Base-by-base conservation (phyloP, 2,797 vertebrate species). In the Dermochelys coriacea region DNA sequence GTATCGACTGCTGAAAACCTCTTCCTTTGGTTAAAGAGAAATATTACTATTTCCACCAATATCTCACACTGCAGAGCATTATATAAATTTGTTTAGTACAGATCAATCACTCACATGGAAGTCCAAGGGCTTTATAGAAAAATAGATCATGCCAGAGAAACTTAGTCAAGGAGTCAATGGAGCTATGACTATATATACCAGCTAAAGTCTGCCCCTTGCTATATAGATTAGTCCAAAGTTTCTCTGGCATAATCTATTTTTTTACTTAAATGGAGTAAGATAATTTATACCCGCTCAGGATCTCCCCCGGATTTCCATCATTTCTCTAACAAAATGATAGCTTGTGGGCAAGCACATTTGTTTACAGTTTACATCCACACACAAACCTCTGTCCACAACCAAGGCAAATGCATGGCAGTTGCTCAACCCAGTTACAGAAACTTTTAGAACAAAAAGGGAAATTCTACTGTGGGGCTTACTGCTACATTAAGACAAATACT, bases 21-120 rank as follows among this genome's bases (percentile, higher is more conserved):
- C 64, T 95, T 95, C 96, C 31, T 1, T 93, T 95, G 96, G 96
- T 93, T 89, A 95, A 94, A 94, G 87, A 97, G 94, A 96, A 88
- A 87, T 95, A 94, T 85, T 88, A 95, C 0, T 1, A 90, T 89
- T 96, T 95, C 94, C 90, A 96, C 82, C 54, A 91, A 91, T 88
- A 94, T 93, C 87, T 97, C 93, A 85, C 90, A 91, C 87, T 87
- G 91, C 91, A 92, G 91, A 92, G 80, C 59, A 75, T 75, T 93
- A 95, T n/a, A 89, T 49, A 95, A 94, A 95, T 82, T 68, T 16
- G 19, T 50, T 85, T 5, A 12, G 71, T 92, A 86, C 74, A 94
- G 90, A 87, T 2, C 85, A 87, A 85, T 83, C 78, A 90, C 79
- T 94, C 91, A 87, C 80, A 89, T 93, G 94, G 91, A 95, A 91